Conservation (phyloP, 2,888 invertebrate genomes). For the Drosophila atripex region DNA sequence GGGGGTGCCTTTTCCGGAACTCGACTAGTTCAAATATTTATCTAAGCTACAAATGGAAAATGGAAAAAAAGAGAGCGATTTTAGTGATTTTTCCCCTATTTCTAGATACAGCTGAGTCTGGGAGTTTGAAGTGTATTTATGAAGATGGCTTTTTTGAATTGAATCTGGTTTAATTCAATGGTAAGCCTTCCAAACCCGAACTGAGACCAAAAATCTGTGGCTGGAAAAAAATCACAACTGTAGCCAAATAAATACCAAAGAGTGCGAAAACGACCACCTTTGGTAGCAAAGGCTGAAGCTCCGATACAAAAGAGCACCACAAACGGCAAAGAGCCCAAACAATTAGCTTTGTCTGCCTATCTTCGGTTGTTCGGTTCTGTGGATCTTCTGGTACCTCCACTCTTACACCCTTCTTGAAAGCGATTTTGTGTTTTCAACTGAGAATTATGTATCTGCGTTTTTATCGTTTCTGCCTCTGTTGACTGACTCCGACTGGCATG, state of each 20-base stretch:
- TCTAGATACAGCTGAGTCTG: too few relatives aligned
- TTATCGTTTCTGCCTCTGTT: constrained; percentile 51
- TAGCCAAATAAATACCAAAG: neutral
- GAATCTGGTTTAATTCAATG: neutral
- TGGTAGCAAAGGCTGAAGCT: constrained; percentile 2
- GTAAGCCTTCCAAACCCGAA: neutral
- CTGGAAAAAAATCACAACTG: too few relatives aligned
- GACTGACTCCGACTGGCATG: constrained; percentile 44
- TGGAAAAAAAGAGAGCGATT: too few relatives aligned
- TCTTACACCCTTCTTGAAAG: constrained; percentile 39
- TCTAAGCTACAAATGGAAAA: too few relatives aligned
- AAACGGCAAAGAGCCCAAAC: constrained; percentile 16
- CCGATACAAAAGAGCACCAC: neutral
- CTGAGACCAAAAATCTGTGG: too few relatives aligned
- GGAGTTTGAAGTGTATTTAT: too few relatives aligned
- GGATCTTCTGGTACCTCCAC: constrained; percentile 17
- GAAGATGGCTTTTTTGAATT: too few relatives aligned
- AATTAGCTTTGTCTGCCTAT: constrained; percentile 18
- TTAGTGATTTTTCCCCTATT: too few relatives aligned
- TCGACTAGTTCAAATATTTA: neutral
- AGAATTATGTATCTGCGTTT: constrained; percentile 55
- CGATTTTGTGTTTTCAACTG: constrained; percentile 59
- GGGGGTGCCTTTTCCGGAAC: constrained; percentile 1
- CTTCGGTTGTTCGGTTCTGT: constrained; percentile 15
- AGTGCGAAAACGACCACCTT: neutral